phyloP scores from a whole-genome alignment of 2,797 vertebrate species.

The Lacerta viridis region DNA sequence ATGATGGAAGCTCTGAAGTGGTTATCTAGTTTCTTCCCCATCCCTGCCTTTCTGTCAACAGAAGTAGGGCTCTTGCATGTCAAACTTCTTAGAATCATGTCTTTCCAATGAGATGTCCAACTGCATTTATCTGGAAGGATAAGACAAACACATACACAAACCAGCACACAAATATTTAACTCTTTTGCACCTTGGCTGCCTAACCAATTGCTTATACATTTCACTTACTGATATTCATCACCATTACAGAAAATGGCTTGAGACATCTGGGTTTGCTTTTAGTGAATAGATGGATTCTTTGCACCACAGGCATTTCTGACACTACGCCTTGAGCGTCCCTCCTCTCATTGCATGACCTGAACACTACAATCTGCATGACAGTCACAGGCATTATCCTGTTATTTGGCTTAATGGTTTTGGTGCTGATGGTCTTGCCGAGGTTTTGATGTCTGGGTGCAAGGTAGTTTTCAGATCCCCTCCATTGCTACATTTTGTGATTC shows the following conservation, averaged over 20 bases:
- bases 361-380: neutral
- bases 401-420: constrained; percentile 10
- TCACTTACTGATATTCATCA: neutral
- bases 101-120: neutral
- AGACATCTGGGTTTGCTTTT: neutral
- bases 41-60: neutral
- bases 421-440: neutral
- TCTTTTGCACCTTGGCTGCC: neutral
- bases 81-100: neutral
- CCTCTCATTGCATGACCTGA: neutral
- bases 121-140: neutral
- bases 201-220: neutral
- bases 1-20: neutral
- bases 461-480: neutral
- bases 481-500: neutral
- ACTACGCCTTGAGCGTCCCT: neutral
- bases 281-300: constrained; percentile 11
- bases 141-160: neutral
- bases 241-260: neutral
- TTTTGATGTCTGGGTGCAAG: neutral
- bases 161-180: neutral
- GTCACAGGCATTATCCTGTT: neutral
- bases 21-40: neutral
- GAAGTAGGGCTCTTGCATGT: neutral
- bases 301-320: neutral